Evolutionary conservation across 2,113 vertebrate species (phyloP).

Genomic region (Scartelaos histophorus): DNA sequence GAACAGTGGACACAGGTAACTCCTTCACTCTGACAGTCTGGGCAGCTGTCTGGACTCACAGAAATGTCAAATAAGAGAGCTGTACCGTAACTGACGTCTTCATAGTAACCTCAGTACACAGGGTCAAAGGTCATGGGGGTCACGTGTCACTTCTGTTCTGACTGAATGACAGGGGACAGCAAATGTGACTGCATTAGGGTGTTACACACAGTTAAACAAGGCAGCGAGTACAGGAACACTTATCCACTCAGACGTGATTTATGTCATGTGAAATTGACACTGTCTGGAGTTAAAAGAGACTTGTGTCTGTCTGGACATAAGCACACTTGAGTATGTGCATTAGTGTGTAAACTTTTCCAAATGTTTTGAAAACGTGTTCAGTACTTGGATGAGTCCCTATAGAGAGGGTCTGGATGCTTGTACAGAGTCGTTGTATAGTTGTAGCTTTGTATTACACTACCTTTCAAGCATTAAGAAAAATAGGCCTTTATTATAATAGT

Average conservation of each 20-base stretch:
- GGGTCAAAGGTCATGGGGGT: not conserved
- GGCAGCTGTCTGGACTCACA: slow-evolving; percentile 52
- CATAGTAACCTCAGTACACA: not conserved
- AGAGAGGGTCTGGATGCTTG: not conserved
- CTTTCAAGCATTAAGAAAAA: too few species aligned
- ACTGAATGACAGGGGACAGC: not conserved
- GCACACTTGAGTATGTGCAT: not conserved
- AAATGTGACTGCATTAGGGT: not conserved
- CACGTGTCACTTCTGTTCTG: not conserved
- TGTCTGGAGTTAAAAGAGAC: not conserved
- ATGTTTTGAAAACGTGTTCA: not conserved
- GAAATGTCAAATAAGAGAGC: slow-evolving; percentile 2
- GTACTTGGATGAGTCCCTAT: not conserved
- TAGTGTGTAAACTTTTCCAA: not conserved
- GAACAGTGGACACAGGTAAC: slow-evolving; percentile 17
- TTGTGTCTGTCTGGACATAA: not conserved
- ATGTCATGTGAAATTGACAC: not conserved
- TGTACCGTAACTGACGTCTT: slow-evolving; percentile 16
- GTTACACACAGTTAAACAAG: not conserved
- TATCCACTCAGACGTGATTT: not conserved
- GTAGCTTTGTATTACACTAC: too few species aligned
- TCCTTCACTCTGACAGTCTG: slow-evolving; percentile 17
- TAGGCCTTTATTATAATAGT: too few species aligned
- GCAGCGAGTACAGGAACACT: not conserved
- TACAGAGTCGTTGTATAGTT: too few species aligned